phyloP scores from a whole-genome alignment of 2,797 vertebrate genomes.

The Petrocephalus sullivani region DNA sequence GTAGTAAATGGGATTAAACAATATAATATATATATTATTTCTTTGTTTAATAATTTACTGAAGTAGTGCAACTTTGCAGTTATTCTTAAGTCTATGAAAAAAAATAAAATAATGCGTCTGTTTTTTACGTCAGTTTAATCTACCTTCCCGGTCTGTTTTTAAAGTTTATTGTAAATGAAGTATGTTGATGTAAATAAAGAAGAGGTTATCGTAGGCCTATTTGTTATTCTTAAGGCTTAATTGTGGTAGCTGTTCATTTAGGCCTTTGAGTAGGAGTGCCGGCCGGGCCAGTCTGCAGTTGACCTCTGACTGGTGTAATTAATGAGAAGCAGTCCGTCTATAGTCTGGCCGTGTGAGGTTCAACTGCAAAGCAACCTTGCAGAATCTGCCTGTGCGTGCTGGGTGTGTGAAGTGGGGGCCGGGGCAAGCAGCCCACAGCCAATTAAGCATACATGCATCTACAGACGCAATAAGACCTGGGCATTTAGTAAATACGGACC shows the following conservation, averaged over 20 bases:
- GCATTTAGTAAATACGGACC: not conserved
- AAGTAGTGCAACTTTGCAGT: not conserved
- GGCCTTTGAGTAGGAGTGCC: not conserved
- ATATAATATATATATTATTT: constrained; percentile 46
- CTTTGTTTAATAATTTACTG: constrained; percentile 30
- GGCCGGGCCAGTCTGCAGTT: not conserved
- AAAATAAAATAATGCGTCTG: not conserved
- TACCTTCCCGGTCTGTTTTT: not conserved
- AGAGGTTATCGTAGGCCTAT: not conserved
- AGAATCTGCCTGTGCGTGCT: not conserved
- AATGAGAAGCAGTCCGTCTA: constrained; percentile 4
- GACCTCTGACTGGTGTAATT: constrained; percentile 16
- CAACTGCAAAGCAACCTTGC: not conserved
- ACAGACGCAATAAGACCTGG: not conserved
- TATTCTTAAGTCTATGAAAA: not conserved
- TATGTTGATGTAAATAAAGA: not conserved
- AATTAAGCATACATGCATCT: not conserved
- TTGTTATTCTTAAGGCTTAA: not conserved
- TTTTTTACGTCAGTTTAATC: not conserved
- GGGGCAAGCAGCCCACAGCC: not conserved
- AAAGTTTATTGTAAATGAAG: not conserved
- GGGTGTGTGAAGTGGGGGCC: not conserved
- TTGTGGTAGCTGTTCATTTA: not conserved
- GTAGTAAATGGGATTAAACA: not conserved
- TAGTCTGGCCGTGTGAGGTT: constrained; percentile 10